Percentiles rank a stretch among this genome's conserved stretches.
Evolutionary conservation across 2,113 vertebrate species (phyloP).

Genomic region (Ochotona curzoniae): DNA sequence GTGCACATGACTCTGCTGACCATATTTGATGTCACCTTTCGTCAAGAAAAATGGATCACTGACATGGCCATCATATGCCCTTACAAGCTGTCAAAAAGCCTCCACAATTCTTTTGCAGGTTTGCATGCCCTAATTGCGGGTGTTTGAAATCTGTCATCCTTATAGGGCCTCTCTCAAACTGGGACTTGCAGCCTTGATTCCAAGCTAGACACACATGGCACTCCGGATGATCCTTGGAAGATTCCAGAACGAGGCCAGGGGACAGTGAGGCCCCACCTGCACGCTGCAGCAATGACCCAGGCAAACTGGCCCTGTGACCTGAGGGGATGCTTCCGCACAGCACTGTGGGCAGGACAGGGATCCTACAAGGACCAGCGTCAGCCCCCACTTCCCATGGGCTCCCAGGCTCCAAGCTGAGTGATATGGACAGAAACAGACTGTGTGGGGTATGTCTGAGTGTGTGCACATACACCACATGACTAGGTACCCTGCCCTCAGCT

Average conservation of each 20-base stretch:
- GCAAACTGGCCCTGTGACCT: background rate
- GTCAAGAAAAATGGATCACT: background rate
- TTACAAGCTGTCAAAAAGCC: background rate
- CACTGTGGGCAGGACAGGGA: background rate
- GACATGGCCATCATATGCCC: background rate
- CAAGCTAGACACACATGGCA: background rate
- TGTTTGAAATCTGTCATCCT: background rate
- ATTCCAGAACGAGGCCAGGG: background rate
- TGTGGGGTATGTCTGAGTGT: rapidly evolving
- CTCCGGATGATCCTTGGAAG: background rate
- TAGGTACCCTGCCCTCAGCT: background rate
- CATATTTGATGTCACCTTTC: background rate
- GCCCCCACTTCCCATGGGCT: background rate
- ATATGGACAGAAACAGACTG: background rate
- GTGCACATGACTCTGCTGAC: background rate
- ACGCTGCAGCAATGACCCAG: background rate
- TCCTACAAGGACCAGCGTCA: background rate
- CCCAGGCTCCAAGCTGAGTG: background rate
- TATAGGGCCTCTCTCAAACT: background rate
- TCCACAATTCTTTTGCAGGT: background rate
- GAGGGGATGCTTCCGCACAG: rapidly evolving
- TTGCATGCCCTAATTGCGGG: background rate
- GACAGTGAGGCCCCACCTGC: background rate
- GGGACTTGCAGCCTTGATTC: background rate
- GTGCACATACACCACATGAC: background rate